Conservation (phyloP, 2,888 invertebrate genomes). For the Caenorhabditis imperialis region DNA sequence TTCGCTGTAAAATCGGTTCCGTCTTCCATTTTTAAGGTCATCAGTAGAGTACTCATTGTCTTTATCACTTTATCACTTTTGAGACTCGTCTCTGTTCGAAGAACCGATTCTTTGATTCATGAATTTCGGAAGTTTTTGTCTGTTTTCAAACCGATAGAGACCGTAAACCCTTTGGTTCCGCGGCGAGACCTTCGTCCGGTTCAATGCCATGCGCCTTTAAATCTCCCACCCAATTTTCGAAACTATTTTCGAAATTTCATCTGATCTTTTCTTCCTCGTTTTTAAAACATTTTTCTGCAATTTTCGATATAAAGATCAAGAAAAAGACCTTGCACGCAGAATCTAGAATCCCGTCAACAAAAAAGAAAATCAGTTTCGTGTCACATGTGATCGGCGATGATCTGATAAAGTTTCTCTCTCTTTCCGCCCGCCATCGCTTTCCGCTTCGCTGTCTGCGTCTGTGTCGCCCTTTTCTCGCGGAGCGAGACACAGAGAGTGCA, state of each 20-base stretch:
- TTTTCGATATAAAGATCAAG: too few species aligned
- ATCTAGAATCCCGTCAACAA: too few species aligned
- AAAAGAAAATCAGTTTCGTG: constrained; percentile 1
- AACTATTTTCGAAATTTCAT: neutral
- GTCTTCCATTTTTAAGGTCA: too few species aligned
- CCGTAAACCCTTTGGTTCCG: too few species aligned
- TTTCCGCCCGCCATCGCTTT: constrained; percentile 11
- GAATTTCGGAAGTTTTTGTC: too few species aligned
- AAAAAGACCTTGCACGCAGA: too few species aligned
- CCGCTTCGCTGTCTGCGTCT: constrained; percentile 15
- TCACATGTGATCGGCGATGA: constrained; percentile 5
- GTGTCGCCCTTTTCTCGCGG: constrained; percentile 24
- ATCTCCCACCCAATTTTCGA: constrained; percentile 5
- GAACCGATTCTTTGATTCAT: too few species aligned
- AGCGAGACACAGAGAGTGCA: constrained; percentile 26
- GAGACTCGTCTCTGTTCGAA: too few species aligned
- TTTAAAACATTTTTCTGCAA: neutral
- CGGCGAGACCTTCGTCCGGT: constrained; percentile 5
- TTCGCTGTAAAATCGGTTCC: too few species aligned
- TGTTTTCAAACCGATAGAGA: too few species aligned
- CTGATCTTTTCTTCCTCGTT: neutral
- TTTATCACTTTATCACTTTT: too few species aligned
- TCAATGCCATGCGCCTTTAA: constrained; percentile 14
- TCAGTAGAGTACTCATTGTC: too few species aligned
- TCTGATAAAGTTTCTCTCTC: constrained; percentile 18